phyloP scores from a whole-genome alignment of 2,113 vertebrate genomes.

The Apodemus speciosus region DNA sequence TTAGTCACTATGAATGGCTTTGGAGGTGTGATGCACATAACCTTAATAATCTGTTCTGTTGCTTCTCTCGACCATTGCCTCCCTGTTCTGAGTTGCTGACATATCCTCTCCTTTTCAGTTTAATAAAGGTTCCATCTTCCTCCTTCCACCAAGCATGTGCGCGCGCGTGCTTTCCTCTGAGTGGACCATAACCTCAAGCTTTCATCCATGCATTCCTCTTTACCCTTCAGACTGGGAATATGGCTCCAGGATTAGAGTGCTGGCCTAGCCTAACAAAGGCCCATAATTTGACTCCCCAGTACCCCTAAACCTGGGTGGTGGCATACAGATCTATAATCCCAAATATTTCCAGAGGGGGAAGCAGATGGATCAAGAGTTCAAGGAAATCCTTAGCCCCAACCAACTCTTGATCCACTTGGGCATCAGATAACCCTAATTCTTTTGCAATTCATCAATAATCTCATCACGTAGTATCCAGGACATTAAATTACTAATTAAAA shows the following conservation, averaged over 20 bases:
- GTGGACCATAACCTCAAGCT: neutral
- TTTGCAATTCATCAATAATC: neutral
- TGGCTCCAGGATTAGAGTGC: neutral
- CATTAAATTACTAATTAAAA: neutral
- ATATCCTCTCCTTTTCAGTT: neutral
- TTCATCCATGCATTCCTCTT: neutral
- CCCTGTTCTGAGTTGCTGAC: neutral
- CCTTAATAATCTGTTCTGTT: accelerated
- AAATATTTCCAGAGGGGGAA: neutral
- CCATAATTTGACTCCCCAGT: neutral
- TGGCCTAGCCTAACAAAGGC: neutral
- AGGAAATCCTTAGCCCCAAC: neutral
- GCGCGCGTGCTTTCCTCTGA: neutral
- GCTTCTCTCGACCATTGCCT: neutral
- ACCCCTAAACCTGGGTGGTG: neutral
- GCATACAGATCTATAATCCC: neutral
- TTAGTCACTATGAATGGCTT: neutral
- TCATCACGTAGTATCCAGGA: neutral
- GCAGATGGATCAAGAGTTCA: neutral
- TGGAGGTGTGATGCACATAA: neutral
- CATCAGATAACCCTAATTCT: neutral
- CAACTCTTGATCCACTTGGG: too few species aligned
- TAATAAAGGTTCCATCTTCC: neutral
- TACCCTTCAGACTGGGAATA: neutral
- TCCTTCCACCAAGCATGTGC: neutral